phyloP scores from a whole-genome alignment of 37 sponge, comb jelly and placozoan genomes.

The Amphimedon queenslandica region DNA sequence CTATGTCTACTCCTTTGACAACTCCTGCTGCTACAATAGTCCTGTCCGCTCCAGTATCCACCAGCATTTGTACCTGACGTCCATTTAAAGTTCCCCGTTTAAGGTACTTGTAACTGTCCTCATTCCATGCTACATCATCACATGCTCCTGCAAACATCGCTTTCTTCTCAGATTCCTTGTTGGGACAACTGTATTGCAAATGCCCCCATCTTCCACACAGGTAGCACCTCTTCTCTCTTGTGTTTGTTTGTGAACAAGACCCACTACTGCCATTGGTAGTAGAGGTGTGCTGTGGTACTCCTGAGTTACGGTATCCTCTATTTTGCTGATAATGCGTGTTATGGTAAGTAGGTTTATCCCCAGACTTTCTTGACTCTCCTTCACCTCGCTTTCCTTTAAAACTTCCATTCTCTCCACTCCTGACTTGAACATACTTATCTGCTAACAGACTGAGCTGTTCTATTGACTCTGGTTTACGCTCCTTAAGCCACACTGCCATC shows the following conservation, averaged over 20 bases:
- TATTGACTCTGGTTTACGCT: constrained; percentile 18
- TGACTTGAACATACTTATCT: constrained; percentile 7
- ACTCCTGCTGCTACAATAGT: constrained; percentile 10
- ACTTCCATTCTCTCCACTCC: not conserved
- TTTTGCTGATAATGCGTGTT: not conserved
- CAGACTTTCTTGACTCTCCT: not conserved
- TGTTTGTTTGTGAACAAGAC: not conserved
- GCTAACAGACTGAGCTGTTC: constrained; percentile 18
- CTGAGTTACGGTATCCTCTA: too few species aligned
- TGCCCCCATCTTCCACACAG: constrained; percentile 22
- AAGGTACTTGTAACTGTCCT: constrained; percentile 8
- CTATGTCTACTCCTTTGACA: not conserved
- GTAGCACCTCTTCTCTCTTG: constrained; percentile 11
- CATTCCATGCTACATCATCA: constrained; percentile 7
- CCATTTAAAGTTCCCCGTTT: constrained; percentile 13
- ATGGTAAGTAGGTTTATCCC: too few species aligned
- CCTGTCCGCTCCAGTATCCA: constrained; percentile 16
- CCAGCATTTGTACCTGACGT: constrained; percentile 13
- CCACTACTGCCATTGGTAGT: too few species aligned
- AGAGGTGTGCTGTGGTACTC: too few species aligned
- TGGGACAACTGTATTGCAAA: constrained; percentile 13
- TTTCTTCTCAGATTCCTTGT: not conserved
- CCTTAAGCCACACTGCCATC: constrained; percentile 27
- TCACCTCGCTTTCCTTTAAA: not conserved
- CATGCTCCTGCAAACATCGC: not conserved